Conservation (phyloP, 2,888 invertebrate species). For the Ecdyonurus torrentis region DNA sequence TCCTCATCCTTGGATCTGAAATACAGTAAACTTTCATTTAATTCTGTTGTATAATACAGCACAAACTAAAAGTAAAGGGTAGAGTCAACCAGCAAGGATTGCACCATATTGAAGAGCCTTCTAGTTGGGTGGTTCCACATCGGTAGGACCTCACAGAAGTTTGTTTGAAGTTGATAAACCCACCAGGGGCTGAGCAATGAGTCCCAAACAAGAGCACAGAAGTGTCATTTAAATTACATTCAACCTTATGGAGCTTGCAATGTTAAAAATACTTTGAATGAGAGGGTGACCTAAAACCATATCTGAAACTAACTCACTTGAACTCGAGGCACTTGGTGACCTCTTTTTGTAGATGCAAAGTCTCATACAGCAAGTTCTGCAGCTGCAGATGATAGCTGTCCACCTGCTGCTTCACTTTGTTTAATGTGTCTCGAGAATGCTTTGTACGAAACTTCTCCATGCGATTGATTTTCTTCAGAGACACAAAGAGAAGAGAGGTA, state of each 20-base stretch:
- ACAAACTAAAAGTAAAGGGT: not conserved
- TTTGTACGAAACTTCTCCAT: slow-evolving; percentile 78
- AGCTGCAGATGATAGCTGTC: slow-evolving; percentile 79
- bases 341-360: slow-evolving; percentile 84
- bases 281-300: no score
- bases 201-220: not conserved
- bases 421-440: slow-evolving; percentile 61
- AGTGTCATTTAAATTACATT: not conserved
- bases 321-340: slow-evolving; percentile 89
- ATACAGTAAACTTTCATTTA: not conserved
- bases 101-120: no score
- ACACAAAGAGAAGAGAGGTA: slow-evolving; percentile 59
- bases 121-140: no score
- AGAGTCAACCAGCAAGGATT: no score
- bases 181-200: no score
- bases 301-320: slow-evolving; percentile 52
- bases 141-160: no score
- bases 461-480: slow-evolving; percentile 76
- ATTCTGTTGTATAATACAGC: not conserved
- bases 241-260: not conserved
- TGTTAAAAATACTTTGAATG: no score
- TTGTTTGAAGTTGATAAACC: no score
- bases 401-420: slow-evolving; percentile 70
- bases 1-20: slow-evolving; percentile 78
- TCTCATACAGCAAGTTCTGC: slow-evolving; percentile 88